Percentiles rank a stretch among this genome's conserved stretches.
Conservation (phyloP, 2,113 vertebrate species). For the Bubo scandiacus region DNA sequence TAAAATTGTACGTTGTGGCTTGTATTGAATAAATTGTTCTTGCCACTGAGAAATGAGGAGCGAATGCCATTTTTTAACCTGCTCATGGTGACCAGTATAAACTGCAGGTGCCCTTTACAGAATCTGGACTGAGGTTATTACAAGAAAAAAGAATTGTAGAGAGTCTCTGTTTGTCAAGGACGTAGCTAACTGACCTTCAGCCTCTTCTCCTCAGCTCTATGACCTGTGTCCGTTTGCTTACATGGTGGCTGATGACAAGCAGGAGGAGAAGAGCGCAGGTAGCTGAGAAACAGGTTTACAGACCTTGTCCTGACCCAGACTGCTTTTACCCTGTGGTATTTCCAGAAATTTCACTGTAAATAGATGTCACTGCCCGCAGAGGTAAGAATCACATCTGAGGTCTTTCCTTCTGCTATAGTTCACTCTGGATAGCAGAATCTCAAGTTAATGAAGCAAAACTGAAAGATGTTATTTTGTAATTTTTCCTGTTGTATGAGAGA, state of each 20-base stretch:
- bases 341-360: background rate
- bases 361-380: background rate
- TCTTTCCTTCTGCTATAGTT: background rate
- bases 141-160: background rate
- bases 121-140: background rate
- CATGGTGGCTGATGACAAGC: background rate
- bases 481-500: background rate
- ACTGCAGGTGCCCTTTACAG: background rate
- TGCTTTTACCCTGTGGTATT: background rate
- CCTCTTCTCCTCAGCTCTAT: background rate
- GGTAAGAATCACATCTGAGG: accelerated
- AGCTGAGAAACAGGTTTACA: background rate
- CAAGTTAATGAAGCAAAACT: background rate
- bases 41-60: background rate
- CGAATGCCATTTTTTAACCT: background rate
- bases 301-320: background rate
- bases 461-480: background rate
- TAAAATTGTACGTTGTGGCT: background rate
- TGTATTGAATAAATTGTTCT: background rate
- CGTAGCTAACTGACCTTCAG: background rate
- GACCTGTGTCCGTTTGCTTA: background rate
- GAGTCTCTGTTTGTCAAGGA: background rate
- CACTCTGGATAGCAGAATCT: background rate
- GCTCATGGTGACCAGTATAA: background rate
- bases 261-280: background rate